Conservation (phyloP, 2,113 vertebrate genomes). For the Neogobius melanostomus region DNA sequence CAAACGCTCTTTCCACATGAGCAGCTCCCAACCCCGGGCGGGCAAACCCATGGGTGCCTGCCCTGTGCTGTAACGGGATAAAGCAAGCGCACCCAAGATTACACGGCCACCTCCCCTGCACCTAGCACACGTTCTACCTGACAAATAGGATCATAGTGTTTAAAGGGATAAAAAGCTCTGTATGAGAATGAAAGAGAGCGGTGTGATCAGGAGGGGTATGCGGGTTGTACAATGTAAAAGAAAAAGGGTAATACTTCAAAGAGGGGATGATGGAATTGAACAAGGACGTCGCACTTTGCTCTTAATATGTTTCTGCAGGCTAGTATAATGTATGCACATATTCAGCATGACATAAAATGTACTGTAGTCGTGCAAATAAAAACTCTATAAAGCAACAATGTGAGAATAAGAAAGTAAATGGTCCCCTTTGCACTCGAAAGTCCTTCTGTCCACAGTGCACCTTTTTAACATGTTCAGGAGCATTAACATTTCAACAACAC, state of each 20-base stretch:
- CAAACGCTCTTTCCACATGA: conserved; percentile 75
- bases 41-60: conserved; percentile 31
- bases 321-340: conserved; percentile 33
- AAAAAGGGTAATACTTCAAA: conserved; percentile 62
- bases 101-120: conserved; percentile 71
- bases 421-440: conserved; percentile 12
- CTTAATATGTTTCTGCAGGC: conserved; percentile 50
- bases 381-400: conserved; percentile 29
- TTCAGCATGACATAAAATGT: conserved; percentile 33
- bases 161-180: conserved; percentile 71
- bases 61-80: conserved; percentile 69
- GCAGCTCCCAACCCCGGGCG: conserved; percentile 59
- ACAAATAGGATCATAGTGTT: conserved; percentile 78
- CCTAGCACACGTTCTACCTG: conserved; percentile 73
- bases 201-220: conserved; percentile 18
- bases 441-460: background rate
- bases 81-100: conserved; percentile 73
- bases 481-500: no score
- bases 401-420: conserved; percentile 15
- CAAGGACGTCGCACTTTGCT: conserved; percentile 50
- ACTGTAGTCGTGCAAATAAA: conserved; percentile 44
- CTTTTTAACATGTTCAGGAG: no score
- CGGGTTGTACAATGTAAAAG: conserved; percentile 41
- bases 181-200: conserved; percentile 55
- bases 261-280: conserved; percentile 57